Conservation (phyloP, 2,113 vertebrate genomes). For the Bubo scandiacus region DNA sequence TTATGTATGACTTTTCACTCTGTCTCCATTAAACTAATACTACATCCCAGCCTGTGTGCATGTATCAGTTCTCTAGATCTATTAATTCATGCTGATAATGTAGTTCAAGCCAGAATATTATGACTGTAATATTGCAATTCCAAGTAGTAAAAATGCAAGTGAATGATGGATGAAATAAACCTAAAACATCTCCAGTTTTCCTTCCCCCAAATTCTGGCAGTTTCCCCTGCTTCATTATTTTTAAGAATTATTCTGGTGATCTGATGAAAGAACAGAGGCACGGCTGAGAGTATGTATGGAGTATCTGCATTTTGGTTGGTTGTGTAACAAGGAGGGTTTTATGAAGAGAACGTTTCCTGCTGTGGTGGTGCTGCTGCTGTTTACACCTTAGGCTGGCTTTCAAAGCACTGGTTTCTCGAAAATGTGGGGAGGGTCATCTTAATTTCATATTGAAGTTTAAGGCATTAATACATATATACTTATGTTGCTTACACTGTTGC, state of each 20-base stretch:
- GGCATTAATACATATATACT: background rate
- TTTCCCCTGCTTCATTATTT: background rate
- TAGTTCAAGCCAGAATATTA: rapidly evolving
- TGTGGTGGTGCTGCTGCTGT: background rate
- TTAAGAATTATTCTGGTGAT: background rate
- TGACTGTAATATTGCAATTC: background rate
- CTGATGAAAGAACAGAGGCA: background rate
- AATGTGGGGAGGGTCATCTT: background rate
- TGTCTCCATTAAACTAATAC: background rate
- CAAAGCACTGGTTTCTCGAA: background rate
- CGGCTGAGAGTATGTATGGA: no score
- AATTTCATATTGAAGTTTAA: background rate
- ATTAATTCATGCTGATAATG: background rate
- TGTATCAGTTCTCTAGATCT: background rate
- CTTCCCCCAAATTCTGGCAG: background rate
- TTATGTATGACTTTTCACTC: background rate
- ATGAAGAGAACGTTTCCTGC: background rate
- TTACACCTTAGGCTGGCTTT: background rate
- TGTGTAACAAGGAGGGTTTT: background rate
- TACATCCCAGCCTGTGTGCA: background rate
- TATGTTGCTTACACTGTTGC: background rate
- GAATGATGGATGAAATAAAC: background rate
- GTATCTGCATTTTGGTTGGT: background rate
- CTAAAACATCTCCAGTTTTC: background rate
- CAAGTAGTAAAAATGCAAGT: background rate